A percentile compares a stretch with the other conserved stretches of the same genome.
These are phyloP conservation scores for Teleopsis dalmanni DNA, from an alignment of 1,140 invertebrate species.

Conservation along the genomic window DNA sequence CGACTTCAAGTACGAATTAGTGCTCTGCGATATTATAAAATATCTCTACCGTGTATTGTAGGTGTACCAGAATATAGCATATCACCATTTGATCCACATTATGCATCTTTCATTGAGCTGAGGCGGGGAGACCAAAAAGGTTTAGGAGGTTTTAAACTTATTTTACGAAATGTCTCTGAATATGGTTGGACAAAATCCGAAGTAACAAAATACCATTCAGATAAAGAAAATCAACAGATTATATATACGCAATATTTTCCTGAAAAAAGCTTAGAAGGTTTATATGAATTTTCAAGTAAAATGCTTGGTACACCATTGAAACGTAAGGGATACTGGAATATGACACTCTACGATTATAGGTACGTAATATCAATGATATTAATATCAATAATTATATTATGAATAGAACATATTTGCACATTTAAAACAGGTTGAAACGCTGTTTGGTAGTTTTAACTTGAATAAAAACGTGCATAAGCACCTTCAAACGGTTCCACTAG, in stretches of 20 bases:
- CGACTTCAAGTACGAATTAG: no score
- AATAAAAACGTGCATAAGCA: no score
- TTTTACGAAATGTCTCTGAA: conserved; percentile 64
- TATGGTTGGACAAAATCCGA: conserved; percentile 67
- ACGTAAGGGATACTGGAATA: conserved; percentile 63
- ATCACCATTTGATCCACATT: conserved; percentile 69
- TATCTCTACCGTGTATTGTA: conserved; percentile 23
- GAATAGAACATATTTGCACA: neutral
- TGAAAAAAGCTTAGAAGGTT: conserved; percentile 62
- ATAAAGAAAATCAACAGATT: conserved; percentile 53
- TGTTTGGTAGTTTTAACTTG: no score
- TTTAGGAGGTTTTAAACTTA: conserved; percentile 54
- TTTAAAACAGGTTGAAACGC: neutral
- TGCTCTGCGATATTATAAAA: no score
- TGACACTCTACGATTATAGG: conserved; percentile 63
- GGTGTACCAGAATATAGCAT: conserved; percentile 65
- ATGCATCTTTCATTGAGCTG: conserved; percentile 57
- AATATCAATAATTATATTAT: neutral
- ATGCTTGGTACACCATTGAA: conserved; percentile 52
- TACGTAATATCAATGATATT: conserved; percentile 11
- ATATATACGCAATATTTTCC: conserved; percentile 74
- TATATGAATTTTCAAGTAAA: conserved; percentile 58
- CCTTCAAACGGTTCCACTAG: no score
- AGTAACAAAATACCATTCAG: conserved; percentile 70
- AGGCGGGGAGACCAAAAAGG: conserved; percentile 53